Evolutionary conservation across 2,888 invertebrate genomes (phyloP), one percentile per base, ranked within the genome.

Genomic region (Melanargia galathea): DNA sequence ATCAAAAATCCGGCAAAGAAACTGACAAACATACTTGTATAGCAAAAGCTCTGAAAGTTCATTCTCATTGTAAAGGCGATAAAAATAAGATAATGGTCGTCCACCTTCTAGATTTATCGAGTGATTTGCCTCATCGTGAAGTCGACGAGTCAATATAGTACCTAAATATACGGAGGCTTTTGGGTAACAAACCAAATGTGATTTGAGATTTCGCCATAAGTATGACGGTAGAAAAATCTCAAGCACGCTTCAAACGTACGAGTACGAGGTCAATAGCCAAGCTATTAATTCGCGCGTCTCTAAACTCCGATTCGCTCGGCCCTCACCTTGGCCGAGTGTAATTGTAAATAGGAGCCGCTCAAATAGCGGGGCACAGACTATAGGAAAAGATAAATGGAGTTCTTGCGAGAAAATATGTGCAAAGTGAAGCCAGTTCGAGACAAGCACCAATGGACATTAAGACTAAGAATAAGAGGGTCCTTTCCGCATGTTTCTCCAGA

Each of bases 281-380:
- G 62, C 64, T 69, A 67, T 71, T 72, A 74, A 75, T 79, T 79
- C 70, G 73, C 70, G 73, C 77, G 73, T 73, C 74, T 76, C 71
- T 73, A 7, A 71, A 65, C 70, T 63, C 63, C 54, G 65, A 52
- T 63, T 65, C 46, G 68, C 65, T 70, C 74, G 85, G 73, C 83
- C 84, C 80, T 88, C 88, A 89, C 88, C 88, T 89, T 87, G 89
- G 83, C 84, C 80, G 77, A 75, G 74, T 75, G 78, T 76, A 80
- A 75, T 74, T 75, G 78, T 76, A 80, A 81, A 82, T 79, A 83
- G 77, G 73, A 72, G 71, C 72, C 66, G 60, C 51, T 63, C 55
- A 40, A 70, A 75, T 73, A 73, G 62, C 62, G 43, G 64, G 64
- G 73, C 35, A 7, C 6, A 35, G 52, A 52, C 52, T 52, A 35